A percentile compares a stretch with the other conserved stretches of the same genome.
Evolutionary conservation across 2,888 invertebrate species (phyloP).

Genomic region (Rotaria magnacalcarata): DNA sequence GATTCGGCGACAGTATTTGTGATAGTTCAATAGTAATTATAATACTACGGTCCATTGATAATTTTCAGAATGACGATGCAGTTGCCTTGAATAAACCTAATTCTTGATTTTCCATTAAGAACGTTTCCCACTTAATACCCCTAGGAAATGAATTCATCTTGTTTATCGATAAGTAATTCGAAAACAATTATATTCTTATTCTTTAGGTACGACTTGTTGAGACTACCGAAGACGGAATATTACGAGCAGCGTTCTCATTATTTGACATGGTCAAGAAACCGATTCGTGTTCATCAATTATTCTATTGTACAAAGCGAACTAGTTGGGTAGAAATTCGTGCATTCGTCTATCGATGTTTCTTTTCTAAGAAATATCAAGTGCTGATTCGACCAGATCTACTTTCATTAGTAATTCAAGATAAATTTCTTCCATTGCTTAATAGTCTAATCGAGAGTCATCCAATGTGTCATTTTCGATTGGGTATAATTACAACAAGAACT

Average conservation of each 20-base stretch:
- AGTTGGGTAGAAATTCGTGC: background rate
- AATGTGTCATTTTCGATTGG: background rate
- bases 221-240: background rate
- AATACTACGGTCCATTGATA: too few species aligned
- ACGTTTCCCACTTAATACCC: too few species aligned
- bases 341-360: background rate
- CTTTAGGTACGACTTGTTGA: background rate
- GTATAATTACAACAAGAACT: background rate
- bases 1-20: too few species aligned
- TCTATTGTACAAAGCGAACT: background rate
- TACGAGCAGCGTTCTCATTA: background rate
- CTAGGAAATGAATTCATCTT: too few species aligned
- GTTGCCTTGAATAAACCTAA: too few species aligned
- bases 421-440: background rate
- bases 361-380: background rate
- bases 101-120: too few species aligned
- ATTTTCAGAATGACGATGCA: too few species aligned
- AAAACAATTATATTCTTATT: too few species aligned
- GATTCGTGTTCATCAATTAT: background rate
- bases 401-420: background rate
- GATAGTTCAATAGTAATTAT: too few species aligned
- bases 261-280: background rate
- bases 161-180: too few species aligned
- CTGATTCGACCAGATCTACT: background rate
- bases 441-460: background rate